Base-by-base conservation (phyloP, 2,888 invertebrate species). In the Heteropelma amictum region DNA sequence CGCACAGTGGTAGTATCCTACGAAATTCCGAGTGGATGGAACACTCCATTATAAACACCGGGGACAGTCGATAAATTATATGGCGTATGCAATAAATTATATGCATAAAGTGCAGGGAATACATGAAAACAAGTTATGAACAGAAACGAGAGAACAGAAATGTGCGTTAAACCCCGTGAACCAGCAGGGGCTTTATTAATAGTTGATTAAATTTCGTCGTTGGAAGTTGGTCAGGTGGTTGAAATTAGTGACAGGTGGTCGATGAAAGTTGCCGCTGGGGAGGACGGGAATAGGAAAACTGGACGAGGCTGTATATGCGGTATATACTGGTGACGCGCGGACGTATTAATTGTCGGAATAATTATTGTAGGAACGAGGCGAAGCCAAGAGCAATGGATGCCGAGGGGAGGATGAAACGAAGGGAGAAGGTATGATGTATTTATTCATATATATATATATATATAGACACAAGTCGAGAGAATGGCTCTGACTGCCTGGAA, bases 301-400 rank as follows among this genome's bases (percentile, higher is more conserved):
- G 61, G 33, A 33, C 61, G 47, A 33, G 61, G 47, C 19, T 23
- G 33, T 12, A 61, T 40, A n/a, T 33, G 51, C 30, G 33, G 21
- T 45, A 53, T 54, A 40, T 56, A 45, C 38, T 65, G 30, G 63
- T 68, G 67, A 68, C 67, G 61, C 72, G 58, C 49, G 49, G 49
- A 68, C 73, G 73, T 68, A 73, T 73, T 73, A 73, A 73, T 73
- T 68, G 68, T 73, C 63, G 56, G 73, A 73, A 73, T 73, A 73
- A 68, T 73, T 73, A 73, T 73, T 73, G 56, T 49, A 42, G 49
- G 33, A 68, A 63, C 67, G 56, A 61, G 30, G 54, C 17, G 38
- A 40, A 23, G 53, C 38, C 65, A 30, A 47, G 40, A 54, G 28
- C 60, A 21, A 23, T 26, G 26, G 47, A 12, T 23, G n/a, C 47